Percentiles rank a stretch among this genome's conserved stretches.
These are phyloP conservation scores for Oscheius sp. DNA, from an alignment of 1,140 invertebrate species.

Conservation along the genomic window DNA sequence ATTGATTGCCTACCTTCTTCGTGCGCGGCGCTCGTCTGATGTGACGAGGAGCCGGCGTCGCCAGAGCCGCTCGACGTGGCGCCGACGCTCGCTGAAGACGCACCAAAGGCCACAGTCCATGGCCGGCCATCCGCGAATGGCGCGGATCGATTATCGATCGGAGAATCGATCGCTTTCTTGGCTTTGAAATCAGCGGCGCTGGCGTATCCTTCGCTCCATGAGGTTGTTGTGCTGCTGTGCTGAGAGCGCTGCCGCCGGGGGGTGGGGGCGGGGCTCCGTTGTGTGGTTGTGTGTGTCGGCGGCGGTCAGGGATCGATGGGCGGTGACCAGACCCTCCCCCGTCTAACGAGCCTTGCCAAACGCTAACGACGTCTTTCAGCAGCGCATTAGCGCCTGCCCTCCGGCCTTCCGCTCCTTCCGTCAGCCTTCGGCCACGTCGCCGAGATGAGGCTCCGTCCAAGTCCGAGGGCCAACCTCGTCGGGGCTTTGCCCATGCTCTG, in stretches of 20 bases:
- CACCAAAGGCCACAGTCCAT: constrained; percentile 46
- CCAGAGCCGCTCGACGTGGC: constrained; percentile 41
- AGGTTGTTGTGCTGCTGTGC: background rate
- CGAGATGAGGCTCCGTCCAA: no score
- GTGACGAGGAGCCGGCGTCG: constrained; percentile 50
- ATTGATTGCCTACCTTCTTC: constrained; percentile 33
- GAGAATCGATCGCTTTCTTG: background rate
- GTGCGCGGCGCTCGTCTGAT: constrained; percentile 54
- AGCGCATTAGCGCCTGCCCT: background rate
- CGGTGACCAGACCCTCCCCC: background rate
- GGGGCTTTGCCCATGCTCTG: no score
- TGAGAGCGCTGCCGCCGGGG: no score
- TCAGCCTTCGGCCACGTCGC: no score
- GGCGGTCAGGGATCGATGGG: background rate
- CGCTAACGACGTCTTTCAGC: background rate
- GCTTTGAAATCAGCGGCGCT: background rate
- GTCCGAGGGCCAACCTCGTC: no score
- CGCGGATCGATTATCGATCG: constrained; percentile 9
- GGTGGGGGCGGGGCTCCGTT: background rate
- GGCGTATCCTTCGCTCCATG: constrained; percentile 8
- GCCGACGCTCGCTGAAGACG: constrained; percentile 39
- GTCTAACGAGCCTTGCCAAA: background rate
- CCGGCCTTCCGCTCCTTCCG: no score
- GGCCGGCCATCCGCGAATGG: constrained; percentile 19
- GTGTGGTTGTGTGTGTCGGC: background rate